Percentiles rank a stretch among this genome's conserved stretches.
Evolutionary conservation across 1,140 invertebrate species (phyloP).

Genomic region (Caenorhabditis tropicalis): DNA sequence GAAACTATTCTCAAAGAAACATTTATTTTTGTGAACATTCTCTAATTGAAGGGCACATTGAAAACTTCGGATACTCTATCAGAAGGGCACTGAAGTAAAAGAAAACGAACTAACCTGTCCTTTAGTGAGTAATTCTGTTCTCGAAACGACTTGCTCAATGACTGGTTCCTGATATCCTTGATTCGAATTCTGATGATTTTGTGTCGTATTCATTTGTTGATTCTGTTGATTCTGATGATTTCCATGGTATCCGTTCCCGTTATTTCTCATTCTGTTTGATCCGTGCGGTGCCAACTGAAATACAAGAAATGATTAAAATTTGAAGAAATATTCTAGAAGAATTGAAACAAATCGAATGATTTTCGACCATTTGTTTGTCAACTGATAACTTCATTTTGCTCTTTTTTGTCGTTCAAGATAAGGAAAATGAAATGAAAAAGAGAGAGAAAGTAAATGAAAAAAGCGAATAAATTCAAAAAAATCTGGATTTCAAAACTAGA

Average conservation of each 20-base stretch:
- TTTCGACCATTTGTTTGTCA: slow-evolving; percentile 17
- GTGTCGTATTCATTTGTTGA: not conserved
- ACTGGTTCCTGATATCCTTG: slow-evolving; percentile 2
- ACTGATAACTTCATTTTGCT: not conserved
- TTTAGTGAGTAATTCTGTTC: not conserved
- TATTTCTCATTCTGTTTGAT: slow-evolving; percentile 35
- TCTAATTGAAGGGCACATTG: no score
- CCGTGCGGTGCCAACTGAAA: slow-evolving; percentile 29
- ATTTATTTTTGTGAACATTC: no score
- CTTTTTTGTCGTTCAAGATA: not conserved
- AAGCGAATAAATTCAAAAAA: not conserved
- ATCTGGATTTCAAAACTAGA: not conserved
- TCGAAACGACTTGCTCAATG: not conserved
- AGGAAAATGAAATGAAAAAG: not conserved
- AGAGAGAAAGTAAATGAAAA: not conserved
- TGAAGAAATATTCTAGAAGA: not conserved
- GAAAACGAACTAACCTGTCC: not conserved
- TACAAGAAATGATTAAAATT: not conserved
- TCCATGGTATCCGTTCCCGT: slow-evolving; percentile 1
- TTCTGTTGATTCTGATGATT: not conserved
- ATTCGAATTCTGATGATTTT: slow-evolving; percentile 6
- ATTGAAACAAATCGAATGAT: not conserved
- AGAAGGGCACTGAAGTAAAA: not conserved
- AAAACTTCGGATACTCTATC: no score
- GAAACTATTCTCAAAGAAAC: no score